Conservation (phyloP, 92 coral and sea anemone genomes). For the Paramuricea clavata region DNA sequence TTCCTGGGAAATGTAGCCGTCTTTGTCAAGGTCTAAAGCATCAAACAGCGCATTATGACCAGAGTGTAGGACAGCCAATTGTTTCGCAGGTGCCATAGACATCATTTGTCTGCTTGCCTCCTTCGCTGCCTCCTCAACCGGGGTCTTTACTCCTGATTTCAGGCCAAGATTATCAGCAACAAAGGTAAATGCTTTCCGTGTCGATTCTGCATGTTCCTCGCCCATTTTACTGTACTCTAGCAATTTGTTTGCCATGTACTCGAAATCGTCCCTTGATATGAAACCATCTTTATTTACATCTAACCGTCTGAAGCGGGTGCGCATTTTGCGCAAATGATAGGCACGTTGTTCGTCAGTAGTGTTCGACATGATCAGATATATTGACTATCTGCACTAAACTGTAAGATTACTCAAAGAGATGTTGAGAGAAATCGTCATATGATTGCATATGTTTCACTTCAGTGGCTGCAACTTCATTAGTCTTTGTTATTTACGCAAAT, state of each 20-base stretch:
- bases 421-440: neutral
- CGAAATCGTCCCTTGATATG: slow-evolving; percentile 10
- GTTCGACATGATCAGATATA: slow-evolving; percentile 7
- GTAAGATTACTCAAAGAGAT: neutral
- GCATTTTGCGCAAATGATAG: slow-evolving; percentile 1
- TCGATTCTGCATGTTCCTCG: neutral
- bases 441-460: too few relatives aligned
- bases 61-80: neutral
- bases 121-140: slow-evolving; percentile 8
- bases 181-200: neutral
- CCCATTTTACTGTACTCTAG: neutral
- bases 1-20: neutral
- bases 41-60: slow-evolving; percentile 21
- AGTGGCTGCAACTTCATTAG: too few relatives aligned
- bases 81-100: slow-evolving; percentile 4
- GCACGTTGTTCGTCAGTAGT: neutral
- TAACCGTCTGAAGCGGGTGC: neutral
- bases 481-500: too few relatives aligned
- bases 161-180: slow-evolving; percentile 13
- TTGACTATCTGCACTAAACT: neutral
- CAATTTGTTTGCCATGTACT: neutral
- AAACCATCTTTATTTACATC: slow-evolving; percentile 21
- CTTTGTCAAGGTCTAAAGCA: neutral
- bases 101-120: neutral
- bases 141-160: slow-evolving; percentile 2